Base-by-base conservation (phyloP, 1,140 invertebrate species). In the Aphaenogaster floridana region DNA sequence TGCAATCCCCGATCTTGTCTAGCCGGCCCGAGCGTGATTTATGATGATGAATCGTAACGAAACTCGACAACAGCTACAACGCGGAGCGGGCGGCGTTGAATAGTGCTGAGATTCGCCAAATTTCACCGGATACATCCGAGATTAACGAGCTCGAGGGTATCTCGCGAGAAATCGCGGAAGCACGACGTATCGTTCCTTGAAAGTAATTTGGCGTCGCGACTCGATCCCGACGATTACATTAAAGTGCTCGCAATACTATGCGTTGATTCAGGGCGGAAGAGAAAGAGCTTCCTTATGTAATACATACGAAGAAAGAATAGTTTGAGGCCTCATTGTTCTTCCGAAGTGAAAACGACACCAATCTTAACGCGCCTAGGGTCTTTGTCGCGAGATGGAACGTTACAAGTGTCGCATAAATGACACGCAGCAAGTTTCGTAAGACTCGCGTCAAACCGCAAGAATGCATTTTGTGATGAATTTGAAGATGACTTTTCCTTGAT, bases 11-110 rank as follows among this genome's bases (percentile, higher is more conserved):
- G 34, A 84, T 76, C 45, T 84, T 84, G 80, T 76, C 54, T 76
- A 39, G 80, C n/a, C 57, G 42, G 54, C 13, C 13, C 42, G 80
- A 84, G 69, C 42, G 69, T 84, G 80, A 84, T 84, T 84, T 84
- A 84, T 84, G 80, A 84, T 84, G 80, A 84, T 76, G 80, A 84
- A 74, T 84, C 80, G 80, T 57, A 84, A 84, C 54, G 80, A 84
- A 76, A 84, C 79, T 81, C 79, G 66, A 81, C 69, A 84, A 83
- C 80, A 74, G 80, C 39, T 61, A 76, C 28, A 61, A 61, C 63
- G 54, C 5, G 3, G 11, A 48, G 68, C 39, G 64, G 39, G 15
- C 36, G 48, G 36, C 36, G 61, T 68, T 68, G 83, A 79, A 86
- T 79, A 52, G 66, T 72, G 36, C n/a, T 54, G 74, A 68, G 83